Evolutionary conservation across 2,888 invertebrate species (phyloP).

Genomic region (Ferrisia virgata): DNA sequence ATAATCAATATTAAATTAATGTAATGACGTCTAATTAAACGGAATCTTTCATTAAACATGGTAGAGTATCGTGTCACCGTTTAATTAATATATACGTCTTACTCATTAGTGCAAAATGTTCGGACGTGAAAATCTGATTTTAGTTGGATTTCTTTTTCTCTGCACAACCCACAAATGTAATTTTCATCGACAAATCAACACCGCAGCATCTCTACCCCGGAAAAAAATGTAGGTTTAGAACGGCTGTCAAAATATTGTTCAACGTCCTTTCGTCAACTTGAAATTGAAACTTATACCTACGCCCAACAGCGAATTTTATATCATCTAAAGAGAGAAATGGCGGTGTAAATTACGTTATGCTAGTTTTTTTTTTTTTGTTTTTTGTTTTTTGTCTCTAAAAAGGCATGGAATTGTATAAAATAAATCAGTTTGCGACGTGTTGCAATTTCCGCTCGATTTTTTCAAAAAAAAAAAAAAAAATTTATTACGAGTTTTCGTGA

Average conservation of each 20-base stretch:
- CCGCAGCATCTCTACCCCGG: neutral
- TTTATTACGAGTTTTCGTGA: neutral
- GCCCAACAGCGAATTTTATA: neutral
- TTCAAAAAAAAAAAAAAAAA: neutral
- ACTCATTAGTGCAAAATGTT: neutral
- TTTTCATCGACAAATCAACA: neutral
- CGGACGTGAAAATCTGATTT: neutral
- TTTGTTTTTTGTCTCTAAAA: neutral
- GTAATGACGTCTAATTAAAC: neutral
- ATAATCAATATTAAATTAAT: neutral
- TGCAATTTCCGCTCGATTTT: neutral
- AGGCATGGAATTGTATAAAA: neutral
- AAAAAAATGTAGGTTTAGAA: neutral
- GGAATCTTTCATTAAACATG: neutral
- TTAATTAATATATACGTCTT: neutral
- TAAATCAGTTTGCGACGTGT: neutral
- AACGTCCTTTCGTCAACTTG: neutral
- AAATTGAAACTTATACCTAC: neutral
- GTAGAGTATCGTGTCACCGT: neutral
- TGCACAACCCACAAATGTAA: neutral
- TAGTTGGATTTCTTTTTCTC: neutral
- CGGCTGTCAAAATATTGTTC: neutral
- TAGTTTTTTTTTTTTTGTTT: no score
- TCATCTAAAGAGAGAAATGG: neutral
- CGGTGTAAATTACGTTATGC: neutral